Conservation (phyloP, 2,797 vertebrate species). For the Meriones psammophilus region DNA sequence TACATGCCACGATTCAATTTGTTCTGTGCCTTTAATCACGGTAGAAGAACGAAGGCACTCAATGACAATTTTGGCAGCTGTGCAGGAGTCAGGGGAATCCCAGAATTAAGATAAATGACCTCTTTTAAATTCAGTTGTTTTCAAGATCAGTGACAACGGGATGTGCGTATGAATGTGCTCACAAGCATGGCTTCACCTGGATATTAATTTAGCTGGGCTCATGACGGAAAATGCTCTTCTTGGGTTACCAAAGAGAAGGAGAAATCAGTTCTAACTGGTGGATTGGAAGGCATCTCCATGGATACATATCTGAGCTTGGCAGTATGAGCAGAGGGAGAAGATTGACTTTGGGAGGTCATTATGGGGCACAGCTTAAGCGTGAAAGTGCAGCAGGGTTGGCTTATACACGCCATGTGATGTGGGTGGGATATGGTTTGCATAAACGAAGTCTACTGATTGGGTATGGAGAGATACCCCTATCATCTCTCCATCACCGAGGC, state of each 20-base stretch:
- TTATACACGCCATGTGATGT: not conserved
- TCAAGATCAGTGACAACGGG: constrained; percentile 11
- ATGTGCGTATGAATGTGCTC: not conserved
- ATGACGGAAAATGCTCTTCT: constrained; percentile 25
- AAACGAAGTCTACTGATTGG: not conserved
- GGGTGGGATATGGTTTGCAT: not conserved
- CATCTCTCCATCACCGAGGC: not conserved
- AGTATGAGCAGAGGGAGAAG: not conserved
- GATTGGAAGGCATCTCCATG: not conserved
- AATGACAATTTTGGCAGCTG: not conserved
- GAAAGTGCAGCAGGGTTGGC: not conserved
- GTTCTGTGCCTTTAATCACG: not conserved
- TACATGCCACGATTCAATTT: not conserved
- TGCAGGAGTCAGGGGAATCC: not conserved
- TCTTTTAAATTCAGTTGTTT: not conserved
- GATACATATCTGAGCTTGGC: not conserved
- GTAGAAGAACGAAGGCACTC: constrained; percentile 1
- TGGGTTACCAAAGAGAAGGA: not conserved
- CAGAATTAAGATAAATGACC: not conserved
- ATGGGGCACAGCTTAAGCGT: not conserved
- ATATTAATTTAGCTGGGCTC: not conserved
- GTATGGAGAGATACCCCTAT: not conserved
- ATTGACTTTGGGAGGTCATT: not conserved
- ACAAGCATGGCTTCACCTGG: not conserved
- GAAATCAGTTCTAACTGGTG: not conserved